These are phyloP conservation scores for Porphyrio hochstetteri DNA, from an alignment of 2,113 vertebrate species.

Conservation along the genomic window DNA sequence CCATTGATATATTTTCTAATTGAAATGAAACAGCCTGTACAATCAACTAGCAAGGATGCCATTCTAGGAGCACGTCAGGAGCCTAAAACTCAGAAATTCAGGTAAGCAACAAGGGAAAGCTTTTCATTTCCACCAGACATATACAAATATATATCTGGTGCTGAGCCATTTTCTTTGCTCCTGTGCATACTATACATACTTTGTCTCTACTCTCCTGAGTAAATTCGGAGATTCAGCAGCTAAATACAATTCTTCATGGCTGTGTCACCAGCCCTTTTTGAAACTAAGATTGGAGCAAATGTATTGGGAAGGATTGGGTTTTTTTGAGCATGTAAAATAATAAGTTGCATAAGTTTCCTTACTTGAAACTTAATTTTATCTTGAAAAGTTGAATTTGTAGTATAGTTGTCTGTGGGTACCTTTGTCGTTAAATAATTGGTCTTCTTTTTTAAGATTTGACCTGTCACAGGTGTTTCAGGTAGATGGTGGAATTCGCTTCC, in stretches of 20 bases:
- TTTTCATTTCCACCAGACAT: background rate
- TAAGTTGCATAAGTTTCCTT: background rate
- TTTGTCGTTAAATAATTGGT: background rate
- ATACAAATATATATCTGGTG: background rate
- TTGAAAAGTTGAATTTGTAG: background rate
- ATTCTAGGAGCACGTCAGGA: background rate
- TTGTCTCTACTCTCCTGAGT: background rate
- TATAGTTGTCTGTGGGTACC: background rate
- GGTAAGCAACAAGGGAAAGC: background rate
- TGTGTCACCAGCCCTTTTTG: background rate
- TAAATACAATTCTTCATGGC: background rate
- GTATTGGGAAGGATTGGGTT: background rate
- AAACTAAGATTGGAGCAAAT: background rate
- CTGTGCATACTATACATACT: background rate
- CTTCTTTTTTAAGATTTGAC: background rate
- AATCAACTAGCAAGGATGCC: background rate
- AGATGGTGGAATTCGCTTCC: background rate
- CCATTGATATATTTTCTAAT: background rate
- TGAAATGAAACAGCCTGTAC: background rate
- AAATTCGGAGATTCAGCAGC: background rate
- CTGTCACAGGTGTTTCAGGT: background rate
- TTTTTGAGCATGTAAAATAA: background rate
- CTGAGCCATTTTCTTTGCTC: background rate
- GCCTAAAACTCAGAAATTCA: background rate
- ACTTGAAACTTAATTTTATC: background rate